Evolutionary conservation across 2,888 invertebrate species (phyloP).

Genomic region (Drosophila picticornis): DNA sequence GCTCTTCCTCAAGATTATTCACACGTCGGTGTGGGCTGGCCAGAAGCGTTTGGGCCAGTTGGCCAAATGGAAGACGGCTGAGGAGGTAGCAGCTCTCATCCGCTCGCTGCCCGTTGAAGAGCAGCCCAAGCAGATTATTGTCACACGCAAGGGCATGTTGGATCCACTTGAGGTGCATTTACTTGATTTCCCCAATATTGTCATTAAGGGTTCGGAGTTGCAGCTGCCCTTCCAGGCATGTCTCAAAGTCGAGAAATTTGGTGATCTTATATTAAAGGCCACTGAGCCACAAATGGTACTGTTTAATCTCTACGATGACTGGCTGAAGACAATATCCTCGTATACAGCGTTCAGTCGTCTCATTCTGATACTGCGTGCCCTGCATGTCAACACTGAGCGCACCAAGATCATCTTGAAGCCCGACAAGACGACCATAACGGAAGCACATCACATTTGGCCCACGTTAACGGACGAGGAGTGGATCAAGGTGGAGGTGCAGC

Average conservation of each 20-base stretch:
- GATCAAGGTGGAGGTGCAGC: conserved; percentile 99
- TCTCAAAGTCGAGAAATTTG: conserved; percentile 99
- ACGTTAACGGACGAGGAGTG: conserved; percentile 99
- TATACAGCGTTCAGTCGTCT: conserved; percentile 99
- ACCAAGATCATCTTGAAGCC: conserved; percentile 99
- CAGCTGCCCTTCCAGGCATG: conserved; percentile 99
- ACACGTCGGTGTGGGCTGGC: conserved; percentile 99
- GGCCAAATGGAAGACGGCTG: conserved; percentile 99
- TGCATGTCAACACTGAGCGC: conserved; percentile 99
- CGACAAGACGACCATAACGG: conserved; percentile 99
- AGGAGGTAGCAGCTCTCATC: conserved; percentile 99
- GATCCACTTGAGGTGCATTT: conserved; percentile 99
- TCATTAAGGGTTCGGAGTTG: conserved; percentile 99
- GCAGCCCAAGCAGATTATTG: conserved; percentile 99
- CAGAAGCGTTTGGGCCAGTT: conserved; percentile 99
- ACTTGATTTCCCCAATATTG: conserved; percentile 99
- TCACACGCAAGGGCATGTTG: conserved; percentile 99
- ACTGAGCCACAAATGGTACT: conserved; percentile 99
- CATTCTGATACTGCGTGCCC: conserved; percentile 97
- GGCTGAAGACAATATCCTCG: conserved; percentile 99
- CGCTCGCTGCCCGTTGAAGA: conserved; percentile 99
- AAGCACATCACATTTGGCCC: conserved; percentile 99
- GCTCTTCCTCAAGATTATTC: conserved; percentile 99
- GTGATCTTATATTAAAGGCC: conserved; percentile 99
- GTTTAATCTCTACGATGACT: conserved; percentile 99